Conservation (phyloP, 2,888 invertebrate genomes). For the Lottia scabra region DNA sequence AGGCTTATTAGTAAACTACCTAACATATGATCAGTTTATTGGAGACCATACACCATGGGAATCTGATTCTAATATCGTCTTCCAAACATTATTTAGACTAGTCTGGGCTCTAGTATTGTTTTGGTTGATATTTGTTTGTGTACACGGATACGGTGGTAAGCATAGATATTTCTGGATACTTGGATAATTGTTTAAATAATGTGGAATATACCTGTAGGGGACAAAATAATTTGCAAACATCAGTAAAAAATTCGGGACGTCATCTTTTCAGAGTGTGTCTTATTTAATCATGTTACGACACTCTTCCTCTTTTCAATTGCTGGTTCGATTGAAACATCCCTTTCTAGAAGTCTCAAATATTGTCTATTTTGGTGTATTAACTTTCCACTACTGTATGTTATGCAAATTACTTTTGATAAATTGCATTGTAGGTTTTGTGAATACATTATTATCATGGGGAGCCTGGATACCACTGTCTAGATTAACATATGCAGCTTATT, state of each 20-base stretch:
- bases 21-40: not conserved
- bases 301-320: too few relatives aligned
- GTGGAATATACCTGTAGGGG: too few relatives aligned
- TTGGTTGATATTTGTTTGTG: not conserved
- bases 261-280: too few relatives aligned
- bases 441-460: constrained; percentile 31
- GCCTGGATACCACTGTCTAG: constrained; percentile 32
- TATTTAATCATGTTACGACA: too few relatives aligned
- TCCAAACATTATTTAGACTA: not conserved
- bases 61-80: not conserved
- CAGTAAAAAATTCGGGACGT: too few relatives aligned
- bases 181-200: too few relatives aligned
- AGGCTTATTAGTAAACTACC: not conserved
- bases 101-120: not conserved
- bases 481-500: constrained; percentile 34
- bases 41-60: not conserved
- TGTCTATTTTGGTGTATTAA: too few relatives aligned
- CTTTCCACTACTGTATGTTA: too few relatives aligned
- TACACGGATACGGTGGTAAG: not conserved
- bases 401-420: not conserved
- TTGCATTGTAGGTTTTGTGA: constrained; percentile 25
- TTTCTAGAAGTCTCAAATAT: too few relatives aligned
- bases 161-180: too few relatives aligned
- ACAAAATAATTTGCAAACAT: too few relatives aligned
- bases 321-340: too few relatives aligned